Percentiles rank a stretch among this genome's conserved stretches.
Evolutionary conservation across 2,888 invertebrate genomes (phyloP).

Genomic region (Thera obeliscata): DNA sequence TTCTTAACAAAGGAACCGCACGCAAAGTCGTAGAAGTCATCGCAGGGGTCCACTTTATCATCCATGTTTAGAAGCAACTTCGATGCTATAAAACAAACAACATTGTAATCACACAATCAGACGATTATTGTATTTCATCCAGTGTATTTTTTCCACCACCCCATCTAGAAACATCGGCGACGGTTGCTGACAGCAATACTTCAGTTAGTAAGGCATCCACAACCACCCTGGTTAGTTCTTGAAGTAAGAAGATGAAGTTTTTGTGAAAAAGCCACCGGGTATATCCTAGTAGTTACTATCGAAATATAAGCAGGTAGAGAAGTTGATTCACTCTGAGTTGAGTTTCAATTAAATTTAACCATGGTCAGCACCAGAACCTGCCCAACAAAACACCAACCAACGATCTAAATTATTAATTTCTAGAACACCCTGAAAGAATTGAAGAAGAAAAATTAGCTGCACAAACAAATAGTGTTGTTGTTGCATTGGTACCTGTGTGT

Average conservation of each 20-base stretch:
- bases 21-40: slow-evolving; percentile 92
- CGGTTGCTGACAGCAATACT: not conserved
- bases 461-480: not conserved
- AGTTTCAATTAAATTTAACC: not conserved
- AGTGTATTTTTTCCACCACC: not conserved
- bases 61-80: slow-evolving; percentile 89
- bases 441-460: not conserved
- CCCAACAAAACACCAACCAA: not conserved
- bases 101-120: not conserved
- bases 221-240: not conserved
- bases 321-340: not conserved
- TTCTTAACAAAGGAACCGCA: slow-evolving; percentile 90
- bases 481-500: slow-evolving; percentile 85
- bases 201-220: slow-evolving; percentile 5
- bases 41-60: slow-evolving; percentile 88
- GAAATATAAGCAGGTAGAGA: not conserved
- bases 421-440: not conserved
- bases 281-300: slow-evolving; percentile 2
- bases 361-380: not conserved
- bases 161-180: not conserved
- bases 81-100: slow-evolving; percentile 80
- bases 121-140: no score
- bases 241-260: not conserved
- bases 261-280: not conserved
- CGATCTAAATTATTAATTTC: slow-evolving; percentile 3